Conservation (phyloP, 2,888 invertebrate genomes). For the Pyrrhosoma nymphula region DNA sequence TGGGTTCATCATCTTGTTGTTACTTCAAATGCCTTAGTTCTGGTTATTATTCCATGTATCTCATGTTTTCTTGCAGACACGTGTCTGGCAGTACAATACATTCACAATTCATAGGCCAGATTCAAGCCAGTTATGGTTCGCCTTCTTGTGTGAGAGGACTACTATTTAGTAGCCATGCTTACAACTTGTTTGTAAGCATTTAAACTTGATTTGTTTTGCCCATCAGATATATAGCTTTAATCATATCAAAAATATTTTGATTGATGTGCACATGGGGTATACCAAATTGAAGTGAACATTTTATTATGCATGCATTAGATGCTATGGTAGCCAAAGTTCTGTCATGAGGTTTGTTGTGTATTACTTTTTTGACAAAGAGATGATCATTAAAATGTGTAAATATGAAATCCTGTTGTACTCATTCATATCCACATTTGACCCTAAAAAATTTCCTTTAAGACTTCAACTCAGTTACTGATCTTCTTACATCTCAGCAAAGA, state of each 20-base stretch:
- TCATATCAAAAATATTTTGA: slow-evolving; percentile 36
- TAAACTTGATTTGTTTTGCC: background rate
- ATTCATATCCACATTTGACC: background rate
- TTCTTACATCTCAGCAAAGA: too few relatives aligned
- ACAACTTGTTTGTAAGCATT: slow-evolving; percentile 20
- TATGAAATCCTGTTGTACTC: background rate
- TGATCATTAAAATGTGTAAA: slow-evolving; percentile 49
- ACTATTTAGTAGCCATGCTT: background rate
- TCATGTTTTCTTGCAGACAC: background rate
- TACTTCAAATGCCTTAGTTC: background rate
- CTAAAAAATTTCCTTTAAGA: too few relatives aligned
- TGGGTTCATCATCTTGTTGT: background rate
- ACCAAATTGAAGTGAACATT: background rate
- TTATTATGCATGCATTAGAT: slow-evolving; percentile 15
- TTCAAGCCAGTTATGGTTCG: background rate
- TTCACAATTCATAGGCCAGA: background rate
- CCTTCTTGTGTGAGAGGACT: background rate
- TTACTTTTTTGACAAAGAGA: slow-evolving; percentile 48
- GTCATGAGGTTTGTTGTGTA: slow-evolving; percentile 50
- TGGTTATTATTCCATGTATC: background rate
- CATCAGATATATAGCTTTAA: background rate
- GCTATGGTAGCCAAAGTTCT: slow-evolving; percentile 4
- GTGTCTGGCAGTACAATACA: slow-evolving; percentile 4
- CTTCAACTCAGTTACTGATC: too few relatives aligned
- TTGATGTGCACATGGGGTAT: slow-evolving; percentile 38